Evolutionary conservation across 2,797 vertebrate genomes (phyloP).

Genomic region (Neostethus bicornis): DNA sequence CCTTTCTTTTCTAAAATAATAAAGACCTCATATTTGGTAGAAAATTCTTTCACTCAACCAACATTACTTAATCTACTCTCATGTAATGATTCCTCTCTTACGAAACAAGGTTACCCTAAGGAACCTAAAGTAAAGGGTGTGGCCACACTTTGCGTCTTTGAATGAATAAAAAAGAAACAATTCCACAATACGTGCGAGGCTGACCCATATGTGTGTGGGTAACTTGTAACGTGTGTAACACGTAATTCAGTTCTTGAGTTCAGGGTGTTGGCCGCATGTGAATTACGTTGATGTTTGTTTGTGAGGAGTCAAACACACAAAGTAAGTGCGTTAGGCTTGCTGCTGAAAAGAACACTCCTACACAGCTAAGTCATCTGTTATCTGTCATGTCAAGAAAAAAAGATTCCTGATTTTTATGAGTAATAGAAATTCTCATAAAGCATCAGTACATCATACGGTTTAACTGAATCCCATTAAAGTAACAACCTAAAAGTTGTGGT

Average conservation of each 20-base stretch:
- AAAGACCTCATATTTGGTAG: too few relatives aligned
- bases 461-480: neutral
- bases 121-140: conserved; percentile 54
- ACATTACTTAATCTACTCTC: too few relatives aligned
- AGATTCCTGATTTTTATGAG: conserved; percentile 24
- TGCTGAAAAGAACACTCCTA: conserved; percentile 28
- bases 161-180: conserved; percentile 2
- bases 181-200: conserved; percentile 52
- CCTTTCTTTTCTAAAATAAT: too few relatives aligned
- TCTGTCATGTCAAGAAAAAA: conserved; percentile 41
- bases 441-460: neutral
- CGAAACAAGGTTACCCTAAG: conserved; percentile 46
- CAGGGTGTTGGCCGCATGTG: conserved; percentile 65
- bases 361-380: conserved; percentile 27
- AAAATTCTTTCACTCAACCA: too few relatives aligned
- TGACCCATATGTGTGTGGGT: conserved; percentile 50
- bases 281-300: conserved; percentile 46
- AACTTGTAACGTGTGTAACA: too few relatives aligned
- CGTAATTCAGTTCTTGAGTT: conserved; percentile 61
- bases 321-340: conserved; percentile 29
- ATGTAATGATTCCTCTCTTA: conserved; percentile 17
- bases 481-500: neutral
- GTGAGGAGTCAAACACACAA: conserved; percentile 41
- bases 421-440: conserved; percentile 9
- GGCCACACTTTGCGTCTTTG: conserved; percentile 43